Evolutionary conservation across 1,140 invertebrate genomes (phyloP).

Genomic region (Drosophila sechellia): DNA sequence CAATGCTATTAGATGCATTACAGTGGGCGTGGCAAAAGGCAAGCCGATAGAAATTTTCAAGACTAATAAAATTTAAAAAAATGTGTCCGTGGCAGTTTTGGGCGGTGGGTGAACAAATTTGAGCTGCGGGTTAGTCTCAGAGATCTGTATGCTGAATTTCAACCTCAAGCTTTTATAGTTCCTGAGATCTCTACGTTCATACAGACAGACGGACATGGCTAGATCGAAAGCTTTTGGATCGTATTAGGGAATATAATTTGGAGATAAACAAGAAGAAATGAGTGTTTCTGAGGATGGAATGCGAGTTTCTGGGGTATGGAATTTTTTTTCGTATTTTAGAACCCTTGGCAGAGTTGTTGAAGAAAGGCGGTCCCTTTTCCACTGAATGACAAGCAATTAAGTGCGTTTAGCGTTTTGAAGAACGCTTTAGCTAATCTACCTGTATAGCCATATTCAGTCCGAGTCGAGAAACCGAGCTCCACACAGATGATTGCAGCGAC

Average conservation of each 20-base stretch:
- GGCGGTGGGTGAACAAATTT: too few species aligned
- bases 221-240: background rate
- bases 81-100: too few species aligned
- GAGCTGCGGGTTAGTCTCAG: too few species aligned
- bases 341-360: background rate
- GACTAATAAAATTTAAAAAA: too few species aligned
- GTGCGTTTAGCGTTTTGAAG: background rate
- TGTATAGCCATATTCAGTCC: slow-evolving; percentile 1
- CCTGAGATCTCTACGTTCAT: too few species aligned
- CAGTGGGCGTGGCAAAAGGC: too few species aligned
- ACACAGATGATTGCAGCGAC: background rate
- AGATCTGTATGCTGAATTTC: too few species aligned
- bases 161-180: too few species aligned
- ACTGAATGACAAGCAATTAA: background rate
- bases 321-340: background rate
- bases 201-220: too few species aligned
- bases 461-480: background rate
- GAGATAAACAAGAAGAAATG: slow-evolving; percentile 3
- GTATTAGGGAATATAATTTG: slow-evolving; percentile 2
- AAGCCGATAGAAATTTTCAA: too few species aligned
- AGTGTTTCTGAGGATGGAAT: background rate
- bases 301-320: background rate
- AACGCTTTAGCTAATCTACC: too few species aligned
- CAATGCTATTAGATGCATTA: too few species aligned
- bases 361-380: background rate